A percentile compares a stretch with the other conserved stretches of the same genome.
These are phyloP conservation scores for Apotomis capreana DNA, from an alignment of 2,888 invertebrate species.

Conservation along the genomic window DNA sequence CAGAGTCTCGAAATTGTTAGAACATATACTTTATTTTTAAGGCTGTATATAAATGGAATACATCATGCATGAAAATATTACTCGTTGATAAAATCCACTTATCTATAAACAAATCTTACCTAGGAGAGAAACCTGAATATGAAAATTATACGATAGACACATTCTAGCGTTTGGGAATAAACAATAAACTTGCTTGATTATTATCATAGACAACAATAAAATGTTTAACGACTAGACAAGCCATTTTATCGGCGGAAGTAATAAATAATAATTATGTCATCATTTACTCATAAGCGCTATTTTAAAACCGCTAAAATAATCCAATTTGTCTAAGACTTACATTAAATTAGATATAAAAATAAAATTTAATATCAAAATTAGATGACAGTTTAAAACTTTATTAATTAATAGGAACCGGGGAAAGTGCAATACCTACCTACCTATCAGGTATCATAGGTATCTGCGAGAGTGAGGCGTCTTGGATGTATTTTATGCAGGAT, in stretches of 20 bases:
- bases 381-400: neutral
- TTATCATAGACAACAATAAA: conserved; percentile 4
- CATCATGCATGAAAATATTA: no score
- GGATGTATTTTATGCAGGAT: no score
- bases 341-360: conserved; percentile 9
- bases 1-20: no score
- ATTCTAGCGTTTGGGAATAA: neutral
- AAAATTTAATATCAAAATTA: neutral
- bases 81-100: no score
- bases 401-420: no score
- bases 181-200: conserved; percentile 5
- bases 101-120: no score
- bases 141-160: neutral
- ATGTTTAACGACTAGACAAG: neutral
- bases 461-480: no score
- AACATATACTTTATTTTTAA: no score
- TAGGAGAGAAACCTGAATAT: no score
- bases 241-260: conserved; percentile 26
- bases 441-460: no score
- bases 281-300: neutral
- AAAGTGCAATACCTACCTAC: no score
- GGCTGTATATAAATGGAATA: no score
- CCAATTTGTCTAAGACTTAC: neutral
- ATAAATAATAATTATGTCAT: conserved; percentile 28
- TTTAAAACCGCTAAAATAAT: conserved; percentile 16